Evolutionary conservation across 2,113 vertebrate species (phyloP).

Genomic region (Lonchura striata): DNA sequence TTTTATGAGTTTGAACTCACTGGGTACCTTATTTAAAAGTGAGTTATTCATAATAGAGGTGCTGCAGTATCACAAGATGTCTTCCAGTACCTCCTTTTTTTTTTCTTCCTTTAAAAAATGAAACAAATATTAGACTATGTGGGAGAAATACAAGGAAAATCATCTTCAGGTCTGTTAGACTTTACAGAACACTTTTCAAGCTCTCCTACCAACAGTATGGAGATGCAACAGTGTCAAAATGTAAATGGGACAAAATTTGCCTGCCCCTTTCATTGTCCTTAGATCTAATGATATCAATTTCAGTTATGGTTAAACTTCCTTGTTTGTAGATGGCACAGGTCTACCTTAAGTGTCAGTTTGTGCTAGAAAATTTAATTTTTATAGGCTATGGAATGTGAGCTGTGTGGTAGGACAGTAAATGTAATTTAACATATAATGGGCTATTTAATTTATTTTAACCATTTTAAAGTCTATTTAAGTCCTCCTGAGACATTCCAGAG

Average conservation of each 20-base stretch:
- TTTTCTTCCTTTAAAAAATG: background rate
- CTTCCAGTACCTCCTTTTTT: background rate
- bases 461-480: slow-evolving; percentile 44
- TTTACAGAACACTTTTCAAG: background rate
- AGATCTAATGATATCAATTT: slow-evolving; percentile 3
- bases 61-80: background rate
- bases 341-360: slow-evolving; percentile 31
- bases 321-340: slow-evolving; percentile 24
- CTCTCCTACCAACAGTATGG: background rate
- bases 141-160: background rate
- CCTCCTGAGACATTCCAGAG: background rate
- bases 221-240: background rate
- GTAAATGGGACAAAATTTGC: background rate
- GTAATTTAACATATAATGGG: slow-evolving; percentile 5
- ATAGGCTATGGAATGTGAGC: slow-evolving; percentile 25
- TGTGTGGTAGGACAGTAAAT: background rate
- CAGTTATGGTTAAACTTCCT: background rate
- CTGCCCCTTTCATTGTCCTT: background rate
- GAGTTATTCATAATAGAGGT: background rate
- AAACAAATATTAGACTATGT: background rate
- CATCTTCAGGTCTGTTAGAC: background rate
- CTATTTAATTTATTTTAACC: slow-evolving; percentile 51
- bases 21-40: background rate
- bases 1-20: background rate
- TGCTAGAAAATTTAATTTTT: slow-evolving; percentile 50